Evolutionary conservation across 2,797 vertebrate species (phyloP).

Genomic region (Xiphorhynchus erythropygius): DNA sequence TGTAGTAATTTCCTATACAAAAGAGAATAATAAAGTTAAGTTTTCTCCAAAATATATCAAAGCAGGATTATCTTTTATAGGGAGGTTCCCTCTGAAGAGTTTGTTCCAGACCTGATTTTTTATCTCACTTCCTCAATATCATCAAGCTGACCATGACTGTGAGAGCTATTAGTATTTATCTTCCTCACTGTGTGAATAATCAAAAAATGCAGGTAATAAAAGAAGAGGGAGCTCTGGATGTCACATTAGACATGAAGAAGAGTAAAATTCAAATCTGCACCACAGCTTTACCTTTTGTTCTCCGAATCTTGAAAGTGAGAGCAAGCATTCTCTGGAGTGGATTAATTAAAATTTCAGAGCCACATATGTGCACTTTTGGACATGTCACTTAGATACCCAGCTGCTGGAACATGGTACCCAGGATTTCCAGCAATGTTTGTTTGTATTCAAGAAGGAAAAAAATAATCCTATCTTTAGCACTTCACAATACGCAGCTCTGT

Average conservation of each 20-base stretch:
- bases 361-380: neutral
- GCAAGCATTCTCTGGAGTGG: accelerated
- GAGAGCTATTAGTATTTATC: neutral
- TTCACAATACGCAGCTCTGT: neutral
- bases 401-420: neutral
- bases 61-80: neutral
- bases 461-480: neutral
- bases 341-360: neutral
- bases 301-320: neutral
- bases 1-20: neutral
- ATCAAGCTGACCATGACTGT: neutral
- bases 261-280: neutral
- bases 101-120: neutral
- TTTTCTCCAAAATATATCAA: neutral
- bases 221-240: neutral
- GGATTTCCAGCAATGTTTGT: neutral
- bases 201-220: neutral
- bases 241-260: neutral
- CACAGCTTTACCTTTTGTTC: neutral
- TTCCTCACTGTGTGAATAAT: neutral
- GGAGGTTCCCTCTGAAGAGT: neutral
- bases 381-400: neutral
- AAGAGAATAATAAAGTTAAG: neutral
- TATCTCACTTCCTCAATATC: neutral
- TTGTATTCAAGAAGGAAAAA: neutral